Base-by-base conservation (phyloP, 2,113 vertebrate genomes). In the Apeltes quadracus region DNA sequence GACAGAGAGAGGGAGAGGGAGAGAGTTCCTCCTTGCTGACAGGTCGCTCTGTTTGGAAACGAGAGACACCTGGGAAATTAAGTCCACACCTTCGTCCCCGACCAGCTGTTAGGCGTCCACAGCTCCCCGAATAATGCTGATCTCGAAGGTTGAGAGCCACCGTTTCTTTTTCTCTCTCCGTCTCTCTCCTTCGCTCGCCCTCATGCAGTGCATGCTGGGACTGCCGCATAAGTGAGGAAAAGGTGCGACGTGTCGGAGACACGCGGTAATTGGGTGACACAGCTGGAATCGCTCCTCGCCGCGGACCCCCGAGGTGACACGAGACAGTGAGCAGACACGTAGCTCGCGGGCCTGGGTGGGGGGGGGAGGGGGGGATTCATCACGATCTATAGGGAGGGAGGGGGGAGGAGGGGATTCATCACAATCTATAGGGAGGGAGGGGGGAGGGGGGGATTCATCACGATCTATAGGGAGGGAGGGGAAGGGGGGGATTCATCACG, bases 61-160 rank as follows among this genome's bases (percentile, higher is more conserved):
- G 72, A 84, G 68, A 85, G 68, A 58, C 88, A 79, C 83, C 76
- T 85, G 89, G 90, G 86, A 89, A 89, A 89, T 86, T 74, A 79
- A 81, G 64, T n/a, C 70, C 0, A 2, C 72, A 43, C 50, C 69
- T 75, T 78, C 64, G 61, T 84, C 75, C 81, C 85, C 23, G 9
- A 86, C 61, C 87, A 78, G 75, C 86, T 89, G 87, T 85, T 88
- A 64, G 62, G 34, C 63, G 74, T 82, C 82, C 66, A 44, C 73
- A 71, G 70, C 70, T 65, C 61, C 16, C 62, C 0, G 1, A 36
- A 36, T 67, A 79, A 64, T 43, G 84, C 75, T 76, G 58, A 90
- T 75, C 75, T 81, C 7, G 1, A 27, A 14, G 62, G 61, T 46
- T 23, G 23, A 5, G 44, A 16, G 41, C 48, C 61, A 72, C 50